phyloP scores from a whole-genome alignment of 2,797 vertebrate species.

The Neoniphon sammara region DNA sequence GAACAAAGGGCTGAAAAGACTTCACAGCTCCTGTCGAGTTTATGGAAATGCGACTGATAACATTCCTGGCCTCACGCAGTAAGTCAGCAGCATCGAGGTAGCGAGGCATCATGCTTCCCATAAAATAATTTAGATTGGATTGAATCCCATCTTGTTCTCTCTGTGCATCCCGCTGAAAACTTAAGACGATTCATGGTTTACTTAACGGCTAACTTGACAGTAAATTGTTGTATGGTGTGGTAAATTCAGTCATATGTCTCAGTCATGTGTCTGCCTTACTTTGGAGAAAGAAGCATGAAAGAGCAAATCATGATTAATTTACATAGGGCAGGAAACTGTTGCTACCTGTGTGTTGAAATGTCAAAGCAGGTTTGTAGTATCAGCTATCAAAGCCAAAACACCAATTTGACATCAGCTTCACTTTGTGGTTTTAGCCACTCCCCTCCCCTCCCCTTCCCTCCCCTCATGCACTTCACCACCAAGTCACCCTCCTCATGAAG shows the following conservation, averaged over 20 bases:
- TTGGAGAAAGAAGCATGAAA: too few species aligned
- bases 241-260: slow-evolving; percentile 19
- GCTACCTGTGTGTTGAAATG: too few species aligned
- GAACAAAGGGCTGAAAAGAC: slow-evolving; percentile 86
- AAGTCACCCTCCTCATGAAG: too few species aligned
- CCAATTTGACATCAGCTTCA: too few species aligned
- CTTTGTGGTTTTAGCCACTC: too few species aligned
- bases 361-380: too few species aligned
- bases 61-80: slow-evolving; percentile 97
- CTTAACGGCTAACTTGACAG: slow-evolving; percentile 58
- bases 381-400: too few species aligned
- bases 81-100: slow-evolving; percentile 66
- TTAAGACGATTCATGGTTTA: neutral
- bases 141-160: slow-evolving; percentile 25
- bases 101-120: slow-evolving; percentile 11
- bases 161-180: slow-evolving; percentile 1
- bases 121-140: slow-evolving; percentile 11
- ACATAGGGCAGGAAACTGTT: too few species aligned
- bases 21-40: slow-evolving; percentile 87
- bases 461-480: too few species aligned
- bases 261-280: neutral
- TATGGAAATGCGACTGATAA: slow-evolving; percentile 92
- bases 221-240: slow-evolving; percentile 25
- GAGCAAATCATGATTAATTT: too few species aligned
- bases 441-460: too few species aligned